Evolutionary conservation across 2,797 vertebrate species (phyloP), one percentile per base, ranked within the genome.

Genomic region (Sebastes umbrosus): DNA sequence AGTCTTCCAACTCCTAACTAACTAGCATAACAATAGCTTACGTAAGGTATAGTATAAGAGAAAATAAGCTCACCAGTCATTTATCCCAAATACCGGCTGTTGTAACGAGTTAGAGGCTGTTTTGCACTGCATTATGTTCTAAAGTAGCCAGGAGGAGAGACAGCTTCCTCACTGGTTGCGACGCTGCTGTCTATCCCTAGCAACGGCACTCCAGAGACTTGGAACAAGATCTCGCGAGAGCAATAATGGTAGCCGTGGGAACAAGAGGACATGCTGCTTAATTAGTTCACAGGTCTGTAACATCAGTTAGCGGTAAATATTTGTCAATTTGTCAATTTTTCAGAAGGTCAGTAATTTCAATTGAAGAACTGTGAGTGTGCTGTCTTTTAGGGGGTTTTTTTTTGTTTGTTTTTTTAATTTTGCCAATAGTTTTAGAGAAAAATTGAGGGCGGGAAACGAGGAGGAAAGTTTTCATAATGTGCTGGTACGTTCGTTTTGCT

Each of bases 191-290:
- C n/a, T n/a, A 69, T 43, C 91, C 87, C 73, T 86, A 67, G 85
- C 84, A 91, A 94, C 95, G 32, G 14, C 11, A 6, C 18, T 25
- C 13, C 4, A 1, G 29, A 66, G 13, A 66, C 43, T 7, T 7
- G 0, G 4, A 29, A 52, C 9, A 31, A 69, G 2, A 60, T 93
- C 78, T 91, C 92, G 92, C 92, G 92, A 59, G 85, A 91, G 4
- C 11, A 52, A 2, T 5, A 29, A 3, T 5, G 36, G 36, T 14
- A 10, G 55, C 18, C 39, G 25, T 14, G 25, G 58, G 8, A 52
- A 63, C 62, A 13, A 8, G n/a, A 5, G 31, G 20, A 16, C 20
- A 8, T 9, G 46, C 46, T 52, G 3, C 20, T 10, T 6, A 12
- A 8, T 27, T 18, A 16, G 22, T 20, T n/a, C 3, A 27, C 63